Percentiles rank a stretch among this genome's conserved stretches.
Evolutionary conservation across 2,888 invertebrate species (phyloP).

Genomic region (Antheraea assamensis): DNA sequence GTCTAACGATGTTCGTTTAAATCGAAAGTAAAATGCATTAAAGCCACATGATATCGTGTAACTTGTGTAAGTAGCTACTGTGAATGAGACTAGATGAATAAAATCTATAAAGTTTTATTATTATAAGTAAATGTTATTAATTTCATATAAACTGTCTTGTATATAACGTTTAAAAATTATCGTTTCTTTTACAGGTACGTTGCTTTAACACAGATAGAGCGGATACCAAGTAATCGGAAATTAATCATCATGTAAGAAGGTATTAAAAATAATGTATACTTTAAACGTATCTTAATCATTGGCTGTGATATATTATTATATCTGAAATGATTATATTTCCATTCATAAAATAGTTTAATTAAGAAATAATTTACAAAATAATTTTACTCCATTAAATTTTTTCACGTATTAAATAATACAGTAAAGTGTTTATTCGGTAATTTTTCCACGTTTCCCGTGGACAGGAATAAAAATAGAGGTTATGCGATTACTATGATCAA

Average conservation of each 20-base stretch:
- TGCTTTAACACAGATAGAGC: background rate
- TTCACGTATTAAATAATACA: background rate
- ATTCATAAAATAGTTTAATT: too few species aligned
- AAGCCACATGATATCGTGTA: too few species aligned
- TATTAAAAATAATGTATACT: too few species aligned
- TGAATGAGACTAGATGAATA: background rate
- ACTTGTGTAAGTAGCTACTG: background rate
- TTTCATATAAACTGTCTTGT: background rate
- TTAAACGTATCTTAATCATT: too few species aligned
- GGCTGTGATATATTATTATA: too few species aligned
- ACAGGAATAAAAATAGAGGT: background rate
- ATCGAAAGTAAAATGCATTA: too few species aligned
- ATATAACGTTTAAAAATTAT: background rate
- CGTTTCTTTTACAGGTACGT: background rate
- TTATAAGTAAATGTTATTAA: background rate
- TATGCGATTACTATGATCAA: constrained; percentile 39
- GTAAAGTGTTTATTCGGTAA: background rate
- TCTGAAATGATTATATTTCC: too few species aligned
- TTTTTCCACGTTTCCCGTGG: background rate
- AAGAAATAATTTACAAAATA: too few species aligned
- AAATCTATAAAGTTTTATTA: background rate
- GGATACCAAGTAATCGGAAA: background rate
- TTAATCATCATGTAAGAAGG: background rate
- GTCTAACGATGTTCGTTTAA: background rate
- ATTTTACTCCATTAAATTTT: too few species aligned